These are phyloP conservation scores for Zaprionus taronus DNA, from an alignment of 1,140 invertebrate genomes.

Conservation along the genomic window DNA sequence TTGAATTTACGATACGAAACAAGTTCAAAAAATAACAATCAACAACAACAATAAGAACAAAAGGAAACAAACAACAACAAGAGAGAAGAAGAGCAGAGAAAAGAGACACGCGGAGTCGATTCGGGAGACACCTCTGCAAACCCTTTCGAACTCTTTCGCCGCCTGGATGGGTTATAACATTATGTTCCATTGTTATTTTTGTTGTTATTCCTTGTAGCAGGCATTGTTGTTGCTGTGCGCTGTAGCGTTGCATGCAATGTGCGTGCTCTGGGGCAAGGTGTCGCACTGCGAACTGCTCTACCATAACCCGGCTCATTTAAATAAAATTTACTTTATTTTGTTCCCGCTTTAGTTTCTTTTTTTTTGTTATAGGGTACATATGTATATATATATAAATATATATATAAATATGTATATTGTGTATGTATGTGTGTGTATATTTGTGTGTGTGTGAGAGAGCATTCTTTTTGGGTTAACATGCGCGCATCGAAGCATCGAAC, in stretches of 20 bases:
- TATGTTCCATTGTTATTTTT: conserved; percentile 74
- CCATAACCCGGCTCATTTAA: conserved; percentile 75
- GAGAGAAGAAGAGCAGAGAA: neutral
- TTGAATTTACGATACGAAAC: conserved; percentile 84
- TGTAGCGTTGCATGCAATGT: conserved; percentile 74
- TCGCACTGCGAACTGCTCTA: conserved; percentile 75
- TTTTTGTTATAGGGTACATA: conserved; percentile 15
- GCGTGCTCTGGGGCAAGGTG: conserved; percentile 73
- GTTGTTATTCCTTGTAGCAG: conserved; percentile 39
- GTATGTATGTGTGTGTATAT: conserved; percentile 10
- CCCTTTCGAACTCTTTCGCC: conserved; percentile 60
- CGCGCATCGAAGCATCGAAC: conserved; percentile 41
- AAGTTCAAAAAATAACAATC: conserved; percentile 64
- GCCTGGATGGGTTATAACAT: conserved; percentile 67
- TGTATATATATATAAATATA: conserved; percentile 3
- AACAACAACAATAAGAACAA: conserved; percentile 59
- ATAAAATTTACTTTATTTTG: conserved; percentile 67
- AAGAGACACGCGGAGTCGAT: conserved; percentile 43
- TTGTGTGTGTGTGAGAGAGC: neutral
- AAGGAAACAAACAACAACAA: conserved; percentile 43
- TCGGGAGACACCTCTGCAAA: conserved; percentile 63
- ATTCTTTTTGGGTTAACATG: conserved; percentile 39
- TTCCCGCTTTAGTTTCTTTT: conserved; percentile 34
- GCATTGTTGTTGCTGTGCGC: conserved; percentile 58
- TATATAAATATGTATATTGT: too few species aligned